Evolutionary conservation across 2,888 invertebrate species (phyloP), one percentile per base, ranked within the genome.

Genomic region (Tinea pellionella): DNA sequence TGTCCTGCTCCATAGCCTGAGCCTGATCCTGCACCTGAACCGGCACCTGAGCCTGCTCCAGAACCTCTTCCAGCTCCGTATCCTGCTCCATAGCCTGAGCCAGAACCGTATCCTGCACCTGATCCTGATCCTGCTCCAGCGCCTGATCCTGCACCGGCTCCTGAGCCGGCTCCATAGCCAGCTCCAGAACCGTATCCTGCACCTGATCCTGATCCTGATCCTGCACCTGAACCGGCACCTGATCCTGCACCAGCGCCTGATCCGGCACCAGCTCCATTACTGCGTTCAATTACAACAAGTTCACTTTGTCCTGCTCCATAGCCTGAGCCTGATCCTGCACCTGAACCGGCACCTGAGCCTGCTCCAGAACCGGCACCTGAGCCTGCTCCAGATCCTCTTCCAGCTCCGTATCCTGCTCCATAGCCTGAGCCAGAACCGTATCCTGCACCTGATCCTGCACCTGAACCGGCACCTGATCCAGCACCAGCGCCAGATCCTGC

Each of bases 1-100:
- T 18, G 16, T 32, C 57, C 43, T 30, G 16, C 30, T 18, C 15
- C 32, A 19, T 51, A 56, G 53, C n/a, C 30, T 55, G 24, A 59
- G 12, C 62, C 51, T 61, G 2, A 56, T 37, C 60, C 43, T 16
- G 62, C 57, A 61, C 63, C 64, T 15, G 59, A 6, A 13, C 59
- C 43, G 2, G 60, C 60, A 30, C 63, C 64, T 59, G 59, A 0
- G 53, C 56, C 55, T 11, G 60, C 16, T 29, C 56, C 60, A 9
- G 60, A 30, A n/a, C 60, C 60, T 15, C 55, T 19, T 19, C 59
- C 59, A 11, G 59, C 59, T 43, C 19, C n/a, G n/a, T n/a, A n/a
- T n/a, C n/a, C n/a, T n/a, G n/a, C n/a, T n/a, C n/a, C 59, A n/a
- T 42, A 42, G 12, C 59, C 59, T n/a, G 59, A 42, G 11, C 15